Percentiles rank a stretch among this genome's conserved stretches.
Evolutionary conservation across 2,797 vertebrate species (phyloP).

Genomic region (Esox masquinongy): DNA sequence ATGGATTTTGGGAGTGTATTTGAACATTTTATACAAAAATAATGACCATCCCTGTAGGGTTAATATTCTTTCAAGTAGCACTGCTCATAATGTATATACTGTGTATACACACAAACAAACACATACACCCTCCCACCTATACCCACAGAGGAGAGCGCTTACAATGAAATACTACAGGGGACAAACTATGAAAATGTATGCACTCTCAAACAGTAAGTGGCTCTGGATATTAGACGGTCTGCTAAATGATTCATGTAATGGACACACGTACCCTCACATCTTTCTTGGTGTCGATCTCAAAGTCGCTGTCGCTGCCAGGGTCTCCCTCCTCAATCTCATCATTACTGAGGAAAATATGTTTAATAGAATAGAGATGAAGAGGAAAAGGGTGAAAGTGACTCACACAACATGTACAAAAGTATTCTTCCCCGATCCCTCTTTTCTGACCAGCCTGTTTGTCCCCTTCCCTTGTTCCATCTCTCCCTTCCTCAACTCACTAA

Average conservation of each 20-base stretch:
- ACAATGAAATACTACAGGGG: not conserved
- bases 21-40: too few relatives aligned
- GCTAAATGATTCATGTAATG: not conserved
- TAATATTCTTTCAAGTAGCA: too few relatives aligned
- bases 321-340: constrained; percentile 81
- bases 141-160: constrained; percentile 15
- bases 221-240: too few relatives aligned
- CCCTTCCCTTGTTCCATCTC: not conserved
- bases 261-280: constrained; percentile 72
- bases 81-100: too few relatives aligned
- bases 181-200: too few relatives aligned
- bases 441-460: not conserved
- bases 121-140: not conserved
- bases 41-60: too few relatives aligned
- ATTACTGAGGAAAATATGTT: constrained; percentile 59
- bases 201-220: too few relatives aligned
- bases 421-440: not conserved
- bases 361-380: not conserved
- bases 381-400: not conserved
- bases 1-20: too few relatives aligned
- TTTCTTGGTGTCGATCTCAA: constrained; percentile 80
- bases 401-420: too few relatives aligned
- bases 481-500: too few relatives aligned
- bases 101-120: not conserved
- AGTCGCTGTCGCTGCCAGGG: constrained; percentile 78